phyloP scores from a whole-genome alignment of 2,797 vertebrate species.

The Setipinna tenuifilis region DNA sequence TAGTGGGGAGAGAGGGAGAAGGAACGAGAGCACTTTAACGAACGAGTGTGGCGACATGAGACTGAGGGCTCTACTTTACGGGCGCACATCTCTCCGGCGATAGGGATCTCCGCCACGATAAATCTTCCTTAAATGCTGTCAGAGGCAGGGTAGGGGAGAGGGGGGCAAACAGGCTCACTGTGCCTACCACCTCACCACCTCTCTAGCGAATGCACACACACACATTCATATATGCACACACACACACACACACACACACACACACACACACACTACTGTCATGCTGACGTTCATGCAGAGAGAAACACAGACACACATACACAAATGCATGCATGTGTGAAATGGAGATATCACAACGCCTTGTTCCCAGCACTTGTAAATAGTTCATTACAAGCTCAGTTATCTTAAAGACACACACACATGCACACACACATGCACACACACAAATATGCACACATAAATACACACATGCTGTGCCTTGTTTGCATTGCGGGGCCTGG shows the following conservation, averaged over 20 bases:
- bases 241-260: background rate
- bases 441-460: background rate
- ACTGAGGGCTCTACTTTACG: conserved; percentile 57
- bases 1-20: conserved; percentile 50
- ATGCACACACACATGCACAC: background rate
- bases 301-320: no score
- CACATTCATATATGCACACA: background rate
- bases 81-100: conserved; percentile 57
- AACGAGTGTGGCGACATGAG: conserved; percentile 37
- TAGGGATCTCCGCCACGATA: conserved; percentile 55
- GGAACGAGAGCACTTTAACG: conserved; percentile 58
- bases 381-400: no score
- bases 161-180: background rate
- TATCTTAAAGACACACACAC: background rate
- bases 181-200: conserved; percentile 25
- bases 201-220: background rate
- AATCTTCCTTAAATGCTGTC: conserved; percentile 48
- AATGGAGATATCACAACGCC: no score
- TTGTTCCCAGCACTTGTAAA: no score
- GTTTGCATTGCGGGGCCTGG: background rate
- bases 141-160: background rate
- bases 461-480: background rate
- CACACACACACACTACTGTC: no score
- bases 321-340: no score
- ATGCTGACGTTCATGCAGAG: no score